Percentiles rank a stretch among this genome's conserved stretches.
phyloP scores from a whole-genome alignment of 1,140 invertebrate genomes.

The Riptortus pedestris region DNA sequence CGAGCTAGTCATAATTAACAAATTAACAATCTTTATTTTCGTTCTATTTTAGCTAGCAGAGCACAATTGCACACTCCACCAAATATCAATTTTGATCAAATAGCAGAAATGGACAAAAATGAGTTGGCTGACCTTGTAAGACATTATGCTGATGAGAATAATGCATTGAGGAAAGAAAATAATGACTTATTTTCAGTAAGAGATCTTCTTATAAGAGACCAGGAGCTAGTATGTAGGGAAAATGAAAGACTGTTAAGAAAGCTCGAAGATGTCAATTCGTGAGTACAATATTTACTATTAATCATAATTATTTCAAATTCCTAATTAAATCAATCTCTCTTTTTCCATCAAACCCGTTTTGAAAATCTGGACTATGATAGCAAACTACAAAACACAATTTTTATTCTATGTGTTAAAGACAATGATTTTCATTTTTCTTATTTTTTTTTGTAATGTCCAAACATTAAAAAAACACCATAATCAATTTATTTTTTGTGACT shows the following conservation, averaged over 20 bases:
- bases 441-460: too few relatives aligned
- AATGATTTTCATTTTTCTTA: too few relatives aligned
- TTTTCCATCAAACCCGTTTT: background rate
- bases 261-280: constrained; percentile 77
- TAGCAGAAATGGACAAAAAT: constrained; percentile 55
- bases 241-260: constrained; percentile 79
- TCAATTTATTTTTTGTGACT: too few relatives aligned
- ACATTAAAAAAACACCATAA: too few relatives aligned
- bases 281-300: constrained; percentile 37
- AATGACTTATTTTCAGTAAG: constrained; percentile 67
- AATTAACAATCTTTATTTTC: too few relatives aligned
- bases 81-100: constrained; percentile 55
- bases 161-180: constrained; percentile 74
- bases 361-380: background rate
- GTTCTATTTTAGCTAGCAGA: constrained; percentile 21
- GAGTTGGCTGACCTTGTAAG: constrained; percentile 63
- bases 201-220: constrained; percentile 72
- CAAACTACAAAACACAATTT: background rate
- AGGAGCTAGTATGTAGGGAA: constrained; percentile 78
- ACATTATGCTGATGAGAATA: constrained; percentile 76
- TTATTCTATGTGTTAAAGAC: background rate
- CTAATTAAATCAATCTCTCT: background rate
- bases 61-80: constrained; percentile 8
- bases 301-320: background rate
- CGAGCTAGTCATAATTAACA: too few relatives aligned